These are phyloP conservation scores for Anastrepha obliqua DNA, from an alignment of 1,140 invertebrate species.

Conservation along the genomic window DNA sequence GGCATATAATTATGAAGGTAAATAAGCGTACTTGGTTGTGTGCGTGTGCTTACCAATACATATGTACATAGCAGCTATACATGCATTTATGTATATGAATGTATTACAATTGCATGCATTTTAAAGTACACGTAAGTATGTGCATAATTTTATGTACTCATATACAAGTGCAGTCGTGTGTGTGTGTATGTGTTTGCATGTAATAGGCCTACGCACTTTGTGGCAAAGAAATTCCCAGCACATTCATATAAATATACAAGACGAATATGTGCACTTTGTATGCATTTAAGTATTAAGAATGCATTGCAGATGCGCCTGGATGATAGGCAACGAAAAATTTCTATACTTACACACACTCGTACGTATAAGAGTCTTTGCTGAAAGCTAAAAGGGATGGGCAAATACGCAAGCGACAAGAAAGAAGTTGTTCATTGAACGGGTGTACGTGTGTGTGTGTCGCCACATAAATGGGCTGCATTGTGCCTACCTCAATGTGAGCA, in stretches of 20 bases:
- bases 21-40: background rate
- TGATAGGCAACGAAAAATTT: constrained; percentile 40
- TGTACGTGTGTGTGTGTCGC: background rate
- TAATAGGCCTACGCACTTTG: constrained; percentile 19
- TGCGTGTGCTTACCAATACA: background rate
- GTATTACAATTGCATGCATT: background rate
- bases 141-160: background rate
- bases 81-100: background rate
- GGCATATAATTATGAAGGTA: constrained; percentile 37
- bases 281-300: constrained; percentile 44
- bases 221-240: background rate
- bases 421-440: background rate
- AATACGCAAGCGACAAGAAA: background rate
- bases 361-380: background rate
- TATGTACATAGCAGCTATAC: background rate
- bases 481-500: background rate
- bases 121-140: too few species aligned
- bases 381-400: background rate
- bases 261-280: background rate
- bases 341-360: background rate
- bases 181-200: background rate
- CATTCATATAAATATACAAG: background rate
- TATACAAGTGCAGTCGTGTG: background rate
- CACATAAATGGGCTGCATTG: background rate
- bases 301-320: constrained; percentile 43